Evolutionary conservation across 2,888 invertebrate genomes (phyloP).

Genomic region (Tiphia femorata): DNA sequence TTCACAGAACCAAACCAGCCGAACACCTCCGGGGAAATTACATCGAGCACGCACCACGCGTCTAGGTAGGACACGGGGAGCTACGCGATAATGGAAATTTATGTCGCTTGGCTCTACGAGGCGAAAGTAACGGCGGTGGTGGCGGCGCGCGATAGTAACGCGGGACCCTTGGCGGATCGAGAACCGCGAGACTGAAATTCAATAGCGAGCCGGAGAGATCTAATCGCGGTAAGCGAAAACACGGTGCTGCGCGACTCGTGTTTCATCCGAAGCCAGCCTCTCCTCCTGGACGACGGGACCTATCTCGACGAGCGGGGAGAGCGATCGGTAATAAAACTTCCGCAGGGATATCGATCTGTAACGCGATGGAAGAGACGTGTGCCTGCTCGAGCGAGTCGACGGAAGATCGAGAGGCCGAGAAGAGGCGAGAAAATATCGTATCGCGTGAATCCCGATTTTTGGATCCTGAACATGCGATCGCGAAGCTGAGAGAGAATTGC

Average conservation of each 20-base stretch:
- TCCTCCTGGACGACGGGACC: background rate
- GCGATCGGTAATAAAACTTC: constrained; percentile 21
- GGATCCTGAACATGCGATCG: too few relatives aligned
- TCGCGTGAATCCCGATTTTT: too few relatives aligned
- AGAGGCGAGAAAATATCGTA: too few relatives aligned
- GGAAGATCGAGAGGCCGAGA: too few relatives aligned
- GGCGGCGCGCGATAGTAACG: background rate
- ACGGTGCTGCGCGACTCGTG: constrained; percentile 21
- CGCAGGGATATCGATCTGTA: constrained; percentile 9
- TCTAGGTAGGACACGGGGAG: constrained; percentile 45
- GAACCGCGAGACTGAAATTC: constrained; percentile 35
- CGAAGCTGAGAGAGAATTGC: too few relatives aligned
- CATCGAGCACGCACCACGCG: constrained; percentile 20
- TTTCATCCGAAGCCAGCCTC: constrained; percentile 24
- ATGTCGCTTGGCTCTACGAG: constrained; percentile 37
- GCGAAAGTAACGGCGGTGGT: background rate
- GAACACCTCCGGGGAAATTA: background rate
- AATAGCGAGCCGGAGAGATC: constrained; percentile 37
- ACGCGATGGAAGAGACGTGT: too few relatives aligned
- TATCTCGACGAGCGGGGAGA: background rate
- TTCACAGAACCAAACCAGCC: too few relatives aligned
- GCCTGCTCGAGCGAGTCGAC: too few relatives aligned
- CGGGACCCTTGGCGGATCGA: constrained; percentile 11
- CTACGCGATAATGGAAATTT: constrained; percentile 53
- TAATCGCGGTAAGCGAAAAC: constrained; percentile 33